phyloP scores from a whole-genome alignment of 1,140 invertebrate genomes.

The Gyrodactylus bullatarudis region DNA sequence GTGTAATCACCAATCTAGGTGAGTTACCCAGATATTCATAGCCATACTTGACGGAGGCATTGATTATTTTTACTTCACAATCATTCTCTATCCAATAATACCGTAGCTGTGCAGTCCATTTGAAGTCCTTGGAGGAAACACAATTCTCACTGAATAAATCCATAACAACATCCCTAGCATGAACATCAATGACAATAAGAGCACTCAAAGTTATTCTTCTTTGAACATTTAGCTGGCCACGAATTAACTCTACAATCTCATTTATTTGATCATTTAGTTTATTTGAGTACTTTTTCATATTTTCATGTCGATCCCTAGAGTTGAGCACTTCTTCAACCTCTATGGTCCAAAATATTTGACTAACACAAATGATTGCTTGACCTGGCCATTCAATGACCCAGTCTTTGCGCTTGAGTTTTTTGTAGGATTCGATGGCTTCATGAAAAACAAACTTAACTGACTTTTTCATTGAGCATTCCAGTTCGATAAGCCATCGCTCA shows the following conservation, averaged over 20 bases:
- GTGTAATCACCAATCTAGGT: slow-evolving; percentile 18
- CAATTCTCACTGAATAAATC: slow-evolving; percentile 17
- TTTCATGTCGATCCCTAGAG: slow-evolving; percentile 10
- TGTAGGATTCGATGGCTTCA: slow-evolving; percentile 10
- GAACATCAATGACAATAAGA: slow-evolving; percentile 20
- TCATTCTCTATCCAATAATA: slow-evolving; percentile 20
- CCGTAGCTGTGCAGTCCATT: slow-evolving; percentile 20
- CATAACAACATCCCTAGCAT: slow-evolving; percentile 17
- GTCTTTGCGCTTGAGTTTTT: slow-evolving; percentile 15
- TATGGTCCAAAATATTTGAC: slow-evolving; percentile 20
- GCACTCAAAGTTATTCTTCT: slow-evolving; percentile 18
- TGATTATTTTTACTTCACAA: slow-evolving; percentile 10
- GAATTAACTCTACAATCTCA: slow-evolving; percentile 19
- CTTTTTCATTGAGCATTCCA: slow-evolving; percentile 19
- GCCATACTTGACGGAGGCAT: slow-evolving; percentile 19
- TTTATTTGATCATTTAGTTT: slow-evolving; percentile 15
- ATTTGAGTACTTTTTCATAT: slow-evolving; percentile 15
- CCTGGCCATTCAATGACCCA: slow-evolving; percentile 22
- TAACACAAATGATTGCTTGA: slow-evolving; percentile 20
- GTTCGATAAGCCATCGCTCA: slow-evolving; percentile 22
- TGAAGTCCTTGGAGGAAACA: slow-evolving; percentile 18
- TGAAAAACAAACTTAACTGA: slow-evolving; percentile 18
- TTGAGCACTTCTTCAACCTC: slow-evolving; percentile 16
- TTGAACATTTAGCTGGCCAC: slow-evolving; percentile 20
- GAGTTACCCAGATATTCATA: slow-evolving; percentile 22